A percentile compares a stretch with the other conserved stretches of the same genome.
These are phyloP conservation scores for Scrobipalpa costella DNA, from an alignment of 2,888 invertebrate species.

Conservation along the genomic window DNA sequence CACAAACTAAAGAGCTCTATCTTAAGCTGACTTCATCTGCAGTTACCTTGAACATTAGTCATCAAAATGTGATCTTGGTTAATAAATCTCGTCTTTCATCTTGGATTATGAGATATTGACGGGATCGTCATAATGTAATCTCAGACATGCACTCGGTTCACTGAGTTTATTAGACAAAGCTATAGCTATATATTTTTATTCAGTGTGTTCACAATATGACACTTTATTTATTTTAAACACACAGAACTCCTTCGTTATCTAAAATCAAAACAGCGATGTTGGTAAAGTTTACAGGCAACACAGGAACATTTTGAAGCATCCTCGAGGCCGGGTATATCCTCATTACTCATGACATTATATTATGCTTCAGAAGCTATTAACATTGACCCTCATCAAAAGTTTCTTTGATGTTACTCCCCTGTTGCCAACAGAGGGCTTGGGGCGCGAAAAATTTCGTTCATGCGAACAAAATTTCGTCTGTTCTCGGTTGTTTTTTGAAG, in stretches of 20 bases:
- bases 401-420: slow-evolving; percentile 52
- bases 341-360: slow-evolving; percentile 45
- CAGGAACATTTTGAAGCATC: slow-evolving; percentile 33
- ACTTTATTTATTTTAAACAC: no score
- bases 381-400: slow-evolving; percentile 63
- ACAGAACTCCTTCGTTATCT: no score
- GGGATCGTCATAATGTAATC: not conserved
- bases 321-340: slow-evolving; percentile 38
- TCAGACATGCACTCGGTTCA: not conserved
- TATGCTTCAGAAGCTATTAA: slow-evolving; percentile 49
- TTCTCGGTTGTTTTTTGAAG: not conserved
- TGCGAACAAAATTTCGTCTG: slow-evolving; percentile 20
- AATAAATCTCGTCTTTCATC: not conserved
- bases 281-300: slow-evolving; percentile 2
- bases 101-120: not conserved
- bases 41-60: slow-evolving; percentile 2
- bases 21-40: not conserved
- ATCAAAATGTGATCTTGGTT: not conserved
- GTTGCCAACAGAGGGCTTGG: slow-evolving; percentile 42
- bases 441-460: slow-evolving; percentile 12
- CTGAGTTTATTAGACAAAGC: not conserved
- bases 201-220: not conserved
- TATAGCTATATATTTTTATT: not conserved
- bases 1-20: slow-evolving; percentile 3
- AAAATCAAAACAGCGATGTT: not conserved